Evolutionary conservation across 2,113 vertebrate species (phyloP).

Genomic region (Anas platyrhynchos): DNA sequence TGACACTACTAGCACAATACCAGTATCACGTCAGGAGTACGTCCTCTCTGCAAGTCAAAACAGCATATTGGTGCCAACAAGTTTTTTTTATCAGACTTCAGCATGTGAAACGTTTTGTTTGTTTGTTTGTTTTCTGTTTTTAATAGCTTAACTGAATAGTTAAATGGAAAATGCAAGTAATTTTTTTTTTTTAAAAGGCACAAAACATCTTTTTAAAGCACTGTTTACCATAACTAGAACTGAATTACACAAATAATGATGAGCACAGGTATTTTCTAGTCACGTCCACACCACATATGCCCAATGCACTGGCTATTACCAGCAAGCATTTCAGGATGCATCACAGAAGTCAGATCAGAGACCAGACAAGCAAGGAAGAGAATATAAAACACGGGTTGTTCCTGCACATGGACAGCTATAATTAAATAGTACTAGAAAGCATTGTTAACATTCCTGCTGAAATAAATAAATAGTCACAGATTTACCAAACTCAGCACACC

Average conservation of each 20-base stretch:
- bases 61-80: not conserved
- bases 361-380: not conserved
- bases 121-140: not conserved
- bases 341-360: not conserved
- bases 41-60: not conserved
- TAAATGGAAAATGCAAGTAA: not conserved
- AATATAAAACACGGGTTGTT: not conserved
- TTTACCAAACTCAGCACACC: not conserved
- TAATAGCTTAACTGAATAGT: not conserved
- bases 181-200: too few species aligned
- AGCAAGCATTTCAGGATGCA: not conserved
- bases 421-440: conserved; percentile 9
- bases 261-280: not conserved
- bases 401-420: not conserved
- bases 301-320: not conserved
- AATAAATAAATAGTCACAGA: not conserved
- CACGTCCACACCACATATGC: not conserved
- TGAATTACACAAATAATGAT: not conserved
- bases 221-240: not conserved
- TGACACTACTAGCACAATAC: not conserved
- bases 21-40: not conserved
- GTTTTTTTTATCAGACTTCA: not conserved
- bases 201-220: not conserved
- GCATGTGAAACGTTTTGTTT: not conserved
- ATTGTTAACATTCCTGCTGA: not conserved